These are phyloP conservation scores for Echinops telfairi DNA, from an alignment of 2,113 vertebrate species.

Conservation along the genomic window DNA sequence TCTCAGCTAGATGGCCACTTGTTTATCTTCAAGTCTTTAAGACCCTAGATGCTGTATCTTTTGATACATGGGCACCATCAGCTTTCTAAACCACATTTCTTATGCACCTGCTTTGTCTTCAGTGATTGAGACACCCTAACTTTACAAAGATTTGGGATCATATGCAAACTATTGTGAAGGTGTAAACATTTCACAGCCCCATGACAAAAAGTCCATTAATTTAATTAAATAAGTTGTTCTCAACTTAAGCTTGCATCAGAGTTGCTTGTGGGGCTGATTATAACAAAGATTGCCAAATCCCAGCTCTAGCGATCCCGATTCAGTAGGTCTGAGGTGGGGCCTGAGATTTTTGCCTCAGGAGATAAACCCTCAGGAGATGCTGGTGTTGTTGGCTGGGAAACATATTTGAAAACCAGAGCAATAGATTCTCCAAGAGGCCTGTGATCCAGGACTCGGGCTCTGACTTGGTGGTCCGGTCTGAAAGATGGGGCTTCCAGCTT, in stretches of 20 bases:
- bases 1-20: too few species aligned
- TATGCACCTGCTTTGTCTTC: too few species aligned
- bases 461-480: not conserved
- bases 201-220: not conserved
- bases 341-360: not conserved
- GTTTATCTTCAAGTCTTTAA: too few species aligned
- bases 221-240: slow-evolving; percentile 1
- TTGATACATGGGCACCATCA: too few species aligned
- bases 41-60: too few species aligned
- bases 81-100: too few species aligned
- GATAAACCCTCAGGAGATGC: not conserved
- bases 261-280: not conserved
- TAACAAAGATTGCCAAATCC: not conserved
- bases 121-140: too few species aligned
- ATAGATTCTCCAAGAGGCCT: not conserved
- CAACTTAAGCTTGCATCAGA: not conserved
- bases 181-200: not conserved
- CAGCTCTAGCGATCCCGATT: not conserved
- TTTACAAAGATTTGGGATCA: not conserved
- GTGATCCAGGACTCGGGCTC: not conserved
- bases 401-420: not conserved
- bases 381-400: not conserved
- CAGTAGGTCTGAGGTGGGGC: not conserved
- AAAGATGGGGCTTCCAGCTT: not conserved
- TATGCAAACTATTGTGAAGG: not conserved